Evolutionary conservation across 2,797 vertebrate species (phyloP).

Genomic region (Columba guinea): DNA sequence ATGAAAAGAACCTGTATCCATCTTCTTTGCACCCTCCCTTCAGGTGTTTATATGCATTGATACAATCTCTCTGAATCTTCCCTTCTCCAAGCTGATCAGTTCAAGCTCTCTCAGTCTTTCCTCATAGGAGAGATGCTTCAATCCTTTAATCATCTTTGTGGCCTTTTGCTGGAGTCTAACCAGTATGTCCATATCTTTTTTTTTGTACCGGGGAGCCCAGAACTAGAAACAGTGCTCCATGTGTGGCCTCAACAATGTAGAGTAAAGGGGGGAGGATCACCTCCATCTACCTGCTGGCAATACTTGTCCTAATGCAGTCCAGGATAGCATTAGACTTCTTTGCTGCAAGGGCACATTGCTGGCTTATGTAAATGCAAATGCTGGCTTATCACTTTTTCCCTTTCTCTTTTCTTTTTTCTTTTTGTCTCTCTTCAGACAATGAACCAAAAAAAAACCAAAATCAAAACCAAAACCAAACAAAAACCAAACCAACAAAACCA

Average conservation of each 20-base stretch:
- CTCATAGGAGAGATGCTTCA: background rate
- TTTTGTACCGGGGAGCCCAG: background rate
- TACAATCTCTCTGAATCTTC: background rate
- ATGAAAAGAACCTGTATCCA: background rate
- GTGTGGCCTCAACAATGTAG: background rate
- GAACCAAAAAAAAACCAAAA: background rate
- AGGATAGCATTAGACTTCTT: background rate
- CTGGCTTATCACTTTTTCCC: background rate
- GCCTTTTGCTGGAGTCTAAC: background rate
- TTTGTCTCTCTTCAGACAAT: background rate
- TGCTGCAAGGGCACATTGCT: background rate
- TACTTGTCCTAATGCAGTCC: background rate
- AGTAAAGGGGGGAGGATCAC: background rate
- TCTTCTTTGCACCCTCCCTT: background rate
- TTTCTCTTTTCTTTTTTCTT: background rate
- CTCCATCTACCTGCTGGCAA: background rate
- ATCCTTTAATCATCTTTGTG: background rate
- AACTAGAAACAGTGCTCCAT: background rate
- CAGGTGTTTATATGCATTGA: background rate
- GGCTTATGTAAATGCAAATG: background rate
- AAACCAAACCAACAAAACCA: background rate
- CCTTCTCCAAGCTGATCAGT: background rate
- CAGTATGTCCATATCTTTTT: background rate
- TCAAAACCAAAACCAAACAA: no score
- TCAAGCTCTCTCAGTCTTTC: background rate